Evolutionary conservation across 2,113 vertebrate genomes (phyloP).

Genomic region (Onychostruthus taczanowskii): DNA sequence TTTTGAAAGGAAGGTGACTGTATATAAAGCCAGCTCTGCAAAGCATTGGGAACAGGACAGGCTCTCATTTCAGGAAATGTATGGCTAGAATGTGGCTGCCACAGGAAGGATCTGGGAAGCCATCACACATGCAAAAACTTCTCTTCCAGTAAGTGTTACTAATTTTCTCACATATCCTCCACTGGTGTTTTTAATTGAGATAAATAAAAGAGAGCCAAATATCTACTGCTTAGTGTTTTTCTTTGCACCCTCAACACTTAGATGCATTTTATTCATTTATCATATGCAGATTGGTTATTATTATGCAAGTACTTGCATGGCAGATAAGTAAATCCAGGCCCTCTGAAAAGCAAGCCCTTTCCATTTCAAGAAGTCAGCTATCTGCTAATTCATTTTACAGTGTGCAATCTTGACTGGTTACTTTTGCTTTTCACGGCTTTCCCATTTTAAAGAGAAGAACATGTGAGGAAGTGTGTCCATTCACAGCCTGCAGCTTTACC

Average conservation of each 20-base stretch:
- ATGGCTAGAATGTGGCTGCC: neutral
- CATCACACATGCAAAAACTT: neutral
- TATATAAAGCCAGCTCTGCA: neutral
- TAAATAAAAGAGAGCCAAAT: neutral
- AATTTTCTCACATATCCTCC: neutral
- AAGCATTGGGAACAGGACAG: neutral
- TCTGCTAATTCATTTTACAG: conserved; percentile 14
- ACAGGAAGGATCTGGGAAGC: neutral
- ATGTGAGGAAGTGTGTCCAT: neutral
- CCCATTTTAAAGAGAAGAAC: neutral
- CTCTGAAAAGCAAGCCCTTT: neutral
- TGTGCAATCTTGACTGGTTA: neutral
- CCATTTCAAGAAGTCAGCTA: conserved; percentile 5
- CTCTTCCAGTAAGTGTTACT: neutral
- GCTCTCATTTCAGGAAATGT: neutral
- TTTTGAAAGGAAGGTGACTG: neutral
- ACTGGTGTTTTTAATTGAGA: neutral
- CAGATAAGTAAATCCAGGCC: neutral
- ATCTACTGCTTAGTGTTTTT: neutral
- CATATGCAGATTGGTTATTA: neutral
- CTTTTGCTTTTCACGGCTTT: neutral
- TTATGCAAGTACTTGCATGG: neutral
- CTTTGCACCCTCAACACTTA: neutral
- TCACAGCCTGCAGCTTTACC: neutral
- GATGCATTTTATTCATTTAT: conserved; percentile 24